Percentiles rank a stretch among this genome's conserved stretches.
Evolutionary conservation across 2,113 vertebrate genomes (phyloP).

Genomic region (Copsychus sechellarum): DNA sequence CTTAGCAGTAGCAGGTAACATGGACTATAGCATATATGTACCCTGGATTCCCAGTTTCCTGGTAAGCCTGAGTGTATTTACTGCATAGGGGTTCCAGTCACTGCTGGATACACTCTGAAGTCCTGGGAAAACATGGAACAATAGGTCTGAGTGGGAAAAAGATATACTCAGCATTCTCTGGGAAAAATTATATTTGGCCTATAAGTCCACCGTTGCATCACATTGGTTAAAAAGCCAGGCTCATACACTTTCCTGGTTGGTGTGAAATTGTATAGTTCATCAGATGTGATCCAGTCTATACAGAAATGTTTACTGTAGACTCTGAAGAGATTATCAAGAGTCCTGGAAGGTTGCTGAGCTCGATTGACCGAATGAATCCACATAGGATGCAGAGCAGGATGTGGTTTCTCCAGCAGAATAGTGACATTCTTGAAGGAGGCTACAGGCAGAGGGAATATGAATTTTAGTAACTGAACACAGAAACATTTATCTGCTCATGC

Average conservation of each 20-base stretch:
- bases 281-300: not conserved
- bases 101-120: not conserved
- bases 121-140: not conserved
- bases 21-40: not conserved
- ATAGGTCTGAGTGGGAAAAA: not conserved
- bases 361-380: not conserved
- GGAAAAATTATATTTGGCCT: not conserved
- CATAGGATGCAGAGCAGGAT: not conserved
- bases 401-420: not conserved
- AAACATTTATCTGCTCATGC: not conserved
- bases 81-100: not conserved
- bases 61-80: not conserved
- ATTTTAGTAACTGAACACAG: not conserved
- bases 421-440: not conserved
- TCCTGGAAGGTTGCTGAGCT: not conserved
- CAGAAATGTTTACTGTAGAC: not conserved
- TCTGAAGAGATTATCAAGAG: not conserved
- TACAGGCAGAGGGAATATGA: not conserved
- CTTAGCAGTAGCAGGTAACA: not conserved
- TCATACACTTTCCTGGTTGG: not conserved
- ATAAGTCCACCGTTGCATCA: fast-evolving
- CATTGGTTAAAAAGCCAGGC: not conserved
- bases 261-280: not conserved
- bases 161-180: not conserved
- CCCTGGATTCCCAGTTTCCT: not conserved